phyloP scores from a whole-genome alignment of 2,113 vertebrate species.

The Rhineura floridana region DNA sequence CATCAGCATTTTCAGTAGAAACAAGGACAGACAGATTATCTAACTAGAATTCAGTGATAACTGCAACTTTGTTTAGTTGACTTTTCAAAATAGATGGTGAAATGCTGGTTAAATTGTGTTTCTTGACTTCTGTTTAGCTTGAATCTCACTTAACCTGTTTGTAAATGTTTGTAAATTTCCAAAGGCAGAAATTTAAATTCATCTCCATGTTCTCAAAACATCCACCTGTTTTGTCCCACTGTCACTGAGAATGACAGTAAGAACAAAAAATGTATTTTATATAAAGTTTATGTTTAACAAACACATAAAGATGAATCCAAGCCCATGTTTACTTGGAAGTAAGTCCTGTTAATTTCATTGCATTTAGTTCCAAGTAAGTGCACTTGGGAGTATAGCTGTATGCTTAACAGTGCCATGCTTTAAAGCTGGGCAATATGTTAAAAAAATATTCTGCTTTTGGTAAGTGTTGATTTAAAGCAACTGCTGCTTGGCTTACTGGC shows the following conservation, averaged over 20 bases:
- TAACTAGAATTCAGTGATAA: conserved; percentile 21
- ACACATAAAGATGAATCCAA: neutral
- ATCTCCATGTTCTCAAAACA: neutral
- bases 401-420: neutral
- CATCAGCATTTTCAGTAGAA: conserved; percentile 38
- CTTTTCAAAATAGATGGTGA: neutral
- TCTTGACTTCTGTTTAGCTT: neutral
- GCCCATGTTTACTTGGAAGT: neutral
- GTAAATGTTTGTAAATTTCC: neutral
- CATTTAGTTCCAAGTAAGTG: neutral
- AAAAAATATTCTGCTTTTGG: neutral
- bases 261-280: neutral
- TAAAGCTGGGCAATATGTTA: neutral
- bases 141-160: neutral
- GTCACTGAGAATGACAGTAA: neutral
- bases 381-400: neutral
- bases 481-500: neutral
- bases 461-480: neutral
- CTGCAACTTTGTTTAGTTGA: neutral
- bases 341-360: neutral
- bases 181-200: neutral
- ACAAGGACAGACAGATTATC: conserved; percentile 32
- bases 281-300: neutral
- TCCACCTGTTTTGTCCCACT: neutral
- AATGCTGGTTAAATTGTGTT: neutral